Base-by-base conservation (phyloP, 1,140 invertebrate genomes). In the Maconellicoccus hirsutus region DNA sequence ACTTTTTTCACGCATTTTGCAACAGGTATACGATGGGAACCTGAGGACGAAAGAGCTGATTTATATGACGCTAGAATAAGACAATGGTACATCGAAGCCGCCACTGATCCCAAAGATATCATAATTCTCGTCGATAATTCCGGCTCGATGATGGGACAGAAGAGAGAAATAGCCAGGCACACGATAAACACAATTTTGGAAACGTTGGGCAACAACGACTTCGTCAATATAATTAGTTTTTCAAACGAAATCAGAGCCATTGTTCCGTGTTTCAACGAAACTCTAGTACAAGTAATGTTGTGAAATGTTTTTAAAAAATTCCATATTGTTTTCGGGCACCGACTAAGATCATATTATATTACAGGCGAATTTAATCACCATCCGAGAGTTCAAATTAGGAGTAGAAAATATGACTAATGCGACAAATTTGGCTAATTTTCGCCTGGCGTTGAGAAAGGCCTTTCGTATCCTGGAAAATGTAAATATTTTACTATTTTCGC, bases 181-280 rank as follows among this genome's bases (percentile, higher is more conserved):
- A 92, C 98, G 19, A 92, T 97, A 42, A 88, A 91, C 71, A 94
- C 94, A 75, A 96, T 99, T 73, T 82, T 99, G 70, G 95, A 98
- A 75, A 99, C 98, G 0, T 85, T 99, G 22, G 95, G 92, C 72
- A 95, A 97, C 79, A 97, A 99, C 81, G 98, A 99, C 81, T 98
- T 94, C 82, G 96, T 99, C 73, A 98, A 98, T 79, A 90, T 99
- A 71, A 89, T 97, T 78, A 89, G 87, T 59, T 94, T 94, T 82
- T 87, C 87, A 71, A 87, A 92, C 71, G 82, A 84, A 61, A 89
- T 90, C 0, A 84, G 85, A 74, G 84, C 89, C 78, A 84, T 94
- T 26, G 89, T 94, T 38, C 84, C 85, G n/a, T 98, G 94, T 80
- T 97, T 96, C 82, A 84, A 85, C 76, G 87, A 91, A 73, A 88